Percentiles rank a stretch among this genome's conserved stretches.
Evolutionary conservation across 2,113 vertebrate genomes (phyloP).

Genomic region (Saccopteryx bilineata): DNA sequence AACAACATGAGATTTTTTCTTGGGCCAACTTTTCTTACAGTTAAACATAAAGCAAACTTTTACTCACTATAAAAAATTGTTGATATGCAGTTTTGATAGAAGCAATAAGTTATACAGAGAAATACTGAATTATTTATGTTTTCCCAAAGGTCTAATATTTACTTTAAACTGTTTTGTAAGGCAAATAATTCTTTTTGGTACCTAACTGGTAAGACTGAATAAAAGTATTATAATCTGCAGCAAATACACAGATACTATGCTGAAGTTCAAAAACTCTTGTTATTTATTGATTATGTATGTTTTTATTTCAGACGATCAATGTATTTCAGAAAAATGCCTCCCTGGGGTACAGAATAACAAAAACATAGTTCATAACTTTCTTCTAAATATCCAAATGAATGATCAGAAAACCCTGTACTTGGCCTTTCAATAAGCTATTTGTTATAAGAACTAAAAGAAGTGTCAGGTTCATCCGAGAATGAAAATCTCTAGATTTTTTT

Average conservation of each 20-base stretch:
- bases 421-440: neutral
- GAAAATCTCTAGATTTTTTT: conserved; percentile 16
- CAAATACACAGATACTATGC: neutral
- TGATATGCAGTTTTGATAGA: neutral
- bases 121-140: neutral
- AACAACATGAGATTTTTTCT: neutral
- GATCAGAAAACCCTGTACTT: neutral
- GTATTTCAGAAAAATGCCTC: conserved; percentile 37
- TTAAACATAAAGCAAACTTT: conserved; percentile 1
- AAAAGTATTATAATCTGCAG: neutral
- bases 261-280: neutral
- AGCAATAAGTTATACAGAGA: neutral
- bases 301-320: conserved; percentile 30
- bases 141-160: neutral
- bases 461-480: neutral
- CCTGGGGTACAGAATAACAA: conserved; percentile 3
- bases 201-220: neutral
- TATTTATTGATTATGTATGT: conserved; percentile 19
- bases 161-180: conserved; percentile 35
- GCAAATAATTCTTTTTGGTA: neutral
- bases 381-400: conserved; percentile 13
- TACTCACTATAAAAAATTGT: neutral
- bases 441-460: neutral
- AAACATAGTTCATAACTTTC: neutral
- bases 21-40: neutral